A percentile compares a stretch with the other conserved stretches of the same genome.
Evolutionary conservation across 2,113 vertebrate genomes (phyloP).

Genomic region (Helogale parvula): DNA sequence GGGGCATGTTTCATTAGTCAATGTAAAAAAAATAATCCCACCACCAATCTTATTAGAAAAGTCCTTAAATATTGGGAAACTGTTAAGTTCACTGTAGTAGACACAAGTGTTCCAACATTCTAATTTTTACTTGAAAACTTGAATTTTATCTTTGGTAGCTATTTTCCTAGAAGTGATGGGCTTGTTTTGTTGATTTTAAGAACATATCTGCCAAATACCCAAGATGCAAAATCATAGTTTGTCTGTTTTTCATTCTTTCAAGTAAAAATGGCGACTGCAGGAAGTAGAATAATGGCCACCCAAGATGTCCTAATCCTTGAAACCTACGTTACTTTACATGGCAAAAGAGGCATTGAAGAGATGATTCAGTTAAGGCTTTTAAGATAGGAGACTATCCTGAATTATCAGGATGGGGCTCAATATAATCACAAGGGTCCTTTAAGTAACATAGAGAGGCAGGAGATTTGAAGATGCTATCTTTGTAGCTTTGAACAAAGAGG

Average conservation of each 20-base stretch:
- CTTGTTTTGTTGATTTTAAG: constrained; percentile 29
- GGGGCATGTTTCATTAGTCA: background rate
- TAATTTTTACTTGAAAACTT: background rate
- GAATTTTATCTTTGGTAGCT: constrained; percentile 37
- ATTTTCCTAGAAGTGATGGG: background rate
- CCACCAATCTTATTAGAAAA: background rate
- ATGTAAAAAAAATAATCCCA: background rate
- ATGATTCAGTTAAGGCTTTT: background rate
- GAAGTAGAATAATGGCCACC: background rate
- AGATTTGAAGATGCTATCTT: background rate
- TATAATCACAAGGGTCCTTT: background rate
- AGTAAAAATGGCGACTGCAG: background rate
- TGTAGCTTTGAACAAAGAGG: background rate
- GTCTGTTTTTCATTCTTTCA: constrained; percentile 46
- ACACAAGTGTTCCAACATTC: background rate
- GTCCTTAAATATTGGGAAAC: background rate
- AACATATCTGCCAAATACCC: background rate
- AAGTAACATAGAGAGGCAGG: background rate
- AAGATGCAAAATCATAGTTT: background rate
- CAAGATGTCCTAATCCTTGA: background rate
- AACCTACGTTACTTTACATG: constrained; percentile 11
- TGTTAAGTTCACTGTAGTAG: background rate
- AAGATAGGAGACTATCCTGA: background rate
- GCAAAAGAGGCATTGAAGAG: background rate
- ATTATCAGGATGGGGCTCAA: background rate